These are phyloP conservation scores for Phodopus roborovskii DNA, from an alignment of 2,113 vertebrate species.

Conservation along the genomic window DNA sequence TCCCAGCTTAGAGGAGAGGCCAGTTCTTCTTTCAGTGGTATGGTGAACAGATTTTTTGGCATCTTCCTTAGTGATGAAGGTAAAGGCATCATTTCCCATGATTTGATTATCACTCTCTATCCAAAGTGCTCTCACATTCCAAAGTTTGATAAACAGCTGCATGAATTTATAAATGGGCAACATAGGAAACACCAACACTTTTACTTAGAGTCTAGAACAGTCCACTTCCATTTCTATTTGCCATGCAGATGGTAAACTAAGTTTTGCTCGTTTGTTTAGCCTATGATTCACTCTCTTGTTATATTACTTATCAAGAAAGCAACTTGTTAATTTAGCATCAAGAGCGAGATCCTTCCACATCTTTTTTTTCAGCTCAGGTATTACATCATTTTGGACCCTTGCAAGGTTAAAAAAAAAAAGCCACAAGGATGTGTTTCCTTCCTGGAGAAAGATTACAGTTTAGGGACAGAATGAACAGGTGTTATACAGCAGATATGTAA, in stretches of 20 bases:
- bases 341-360: neutral
- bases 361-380: neutral
- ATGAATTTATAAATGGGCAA: neutral
- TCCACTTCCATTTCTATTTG: neutral
- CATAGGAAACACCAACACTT: neutral
- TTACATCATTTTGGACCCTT: neutral
- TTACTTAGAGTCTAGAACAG: neutral
- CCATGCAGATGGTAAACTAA: neutral
- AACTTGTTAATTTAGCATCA: neutral
- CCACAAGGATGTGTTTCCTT: neutral
- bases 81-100: neutral
- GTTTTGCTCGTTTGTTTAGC: neutral
- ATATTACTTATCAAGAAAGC: neutral
- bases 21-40: neutral
- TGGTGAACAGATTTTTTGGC: neutral
- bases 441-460: neutral
- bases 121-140: neutral
- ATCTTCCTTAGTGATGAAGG: neutral
- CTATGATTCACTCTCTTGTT: neutral
- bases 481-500: neutral
- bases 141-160: neutral
- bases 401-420: neutral
- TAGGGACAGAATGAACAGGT: neutral
- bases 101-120: neutral
- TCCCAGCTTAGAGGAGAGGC: neutral